phyloP scores from a whole-genome alignment of 1,140 invertebrate genomes.

The Bursaphelenchus mucronatus region DNA sequence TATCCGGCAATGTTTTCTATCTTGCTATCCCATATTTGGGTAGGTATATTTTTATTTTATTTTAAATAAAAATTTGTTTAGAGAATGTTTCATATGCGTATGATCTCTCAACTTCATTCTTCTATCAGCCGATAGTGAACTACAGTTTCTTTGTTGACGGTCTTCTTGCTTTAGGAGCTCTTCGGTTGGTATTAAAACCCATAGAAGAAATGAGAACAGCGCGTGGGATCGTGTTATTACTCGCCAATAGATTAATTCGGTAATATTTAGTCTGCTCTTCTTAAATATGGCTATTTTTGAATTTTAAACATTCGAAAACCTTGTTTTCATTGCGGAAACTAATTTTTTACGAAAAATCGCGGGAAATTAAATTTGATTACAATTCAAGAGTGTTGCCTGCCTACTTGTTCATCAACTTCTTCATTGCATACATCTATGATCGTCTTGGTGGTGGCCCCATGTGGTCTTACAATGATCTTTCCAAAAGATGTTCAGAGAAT shows the following conservation, averaged over 20 bases:
- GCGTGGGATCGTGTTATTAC: neutral
- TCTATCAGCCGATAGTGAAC: conserved; percentile 39
- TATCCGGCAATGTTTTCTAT: conserved; percentile 38
- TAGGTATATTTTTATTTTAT: conserved; percentile 13
- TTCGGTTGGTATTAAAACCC: conserved; percentile 33
- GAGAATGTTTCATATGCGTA: conserved; percentile 44
- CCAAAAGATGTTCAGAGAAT: conserved; percentile 28
- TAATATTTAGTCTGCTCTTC: too few relatives aligned
- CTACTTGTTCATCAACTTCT: conserved; percentile 34
- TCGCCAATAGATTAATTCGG: conserved; percentile 5
- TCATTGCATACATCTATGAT: conserved; percentile 34
- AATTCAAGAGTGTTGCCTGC: conserved; percentile 37
- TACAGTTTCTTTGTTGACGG: conserved; percentile 38
- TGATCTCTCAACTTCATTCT: conserved; percentile 16
- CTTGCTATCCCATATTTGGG: conserved; percentile 43
- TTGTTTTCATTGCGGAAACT: too few relatives aligned
- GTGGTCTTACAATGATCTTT: conserved; percentile 45
- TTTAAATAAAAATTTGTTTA: conserved; percentile 19
- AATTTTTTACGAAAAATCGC: too few relatives aligned
- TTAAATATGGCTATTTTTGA: too few relatives aligned
- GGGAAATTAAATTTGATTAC: neutral
- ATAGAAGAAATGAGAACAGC: conserved; percentile 1
- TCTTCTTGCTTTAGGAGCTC: conserved; percentile 31
- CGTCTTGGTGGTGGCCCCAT: conserved; percentile 42
- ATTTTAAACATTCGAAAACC: too few relatives aligned